phyloP scores from a whole-genome alignment of 2,888 invertebrate species.

The Pogonocherus hispidulus region DNA sequence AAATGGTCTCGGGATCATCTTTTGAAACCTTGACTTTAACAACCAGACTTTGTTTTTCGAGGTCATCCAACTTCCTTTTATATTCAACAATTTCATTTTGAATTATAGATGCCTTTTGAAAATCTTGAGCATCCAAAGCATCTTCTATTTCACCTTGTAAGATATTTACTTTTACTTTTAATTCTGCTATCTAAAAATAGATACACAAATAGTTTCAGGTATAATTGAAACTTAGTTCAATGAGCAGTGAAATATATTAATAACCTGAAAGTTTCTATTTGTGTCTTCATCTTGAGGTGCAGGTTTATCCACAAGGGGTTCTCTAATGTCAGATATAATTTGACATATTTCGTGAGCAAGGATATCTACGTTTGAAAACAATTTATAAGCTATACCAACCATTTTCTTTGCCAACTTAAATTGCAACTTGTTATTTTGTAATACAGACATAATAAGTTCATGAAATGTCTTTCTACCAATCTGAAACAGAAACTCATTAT shows the following conservation, averaged over 20 bases:
- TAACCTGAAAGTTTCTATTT: slow-evolving; percentile 50
- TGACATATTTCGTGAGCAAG: slow-evolving; percentile 55
- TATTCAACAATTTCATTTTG: slow-evolving; percentile 49
- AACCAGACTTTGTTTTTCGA: slow-evolving; percentile 31
- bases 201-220: neutral
- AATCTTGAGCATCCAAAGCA: slow-evolving; percentile 54
- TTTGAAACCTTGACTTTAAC: slow-evolving; percentile 40
- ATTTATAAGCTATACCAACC: slow-evolving; percentile 48
- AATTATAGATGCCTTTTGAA: slow-evolving; percentile 49
- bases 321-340: slow-evolving; percentile 57
- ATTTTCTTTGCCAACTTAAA: slow-evolving; percentile 51
- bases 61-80: slow-evolving; percentile 49
- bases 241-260: no score
- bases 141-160: slow-evolving; percentile 54
- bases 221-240: neutral
- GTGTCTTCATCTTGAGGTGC: slow-evolving; percentile 34
- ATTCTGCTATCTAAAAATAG: slow-evolving; percentile 51
- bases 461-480: slow-evolving; percentile 52
- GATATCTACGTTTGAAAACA: slow-evolving; percentile 46
- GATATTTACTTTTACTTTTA: slow-evolving; percentile 55
- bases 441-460: slow-evolving; percentile 42
- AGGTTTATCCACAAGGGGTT: slow-evolving; percentile 49
- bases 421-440: slow-evolving; percentile 48
- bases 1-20: slow-evolving; percentile 51
- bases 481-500: slow-evolving; percentile 48